These are phyloP conservation scores for Clamator glandarius DNA, from an alignment of 2,797 vertebrate genomes.

Conservation along the genomic window DNA sequence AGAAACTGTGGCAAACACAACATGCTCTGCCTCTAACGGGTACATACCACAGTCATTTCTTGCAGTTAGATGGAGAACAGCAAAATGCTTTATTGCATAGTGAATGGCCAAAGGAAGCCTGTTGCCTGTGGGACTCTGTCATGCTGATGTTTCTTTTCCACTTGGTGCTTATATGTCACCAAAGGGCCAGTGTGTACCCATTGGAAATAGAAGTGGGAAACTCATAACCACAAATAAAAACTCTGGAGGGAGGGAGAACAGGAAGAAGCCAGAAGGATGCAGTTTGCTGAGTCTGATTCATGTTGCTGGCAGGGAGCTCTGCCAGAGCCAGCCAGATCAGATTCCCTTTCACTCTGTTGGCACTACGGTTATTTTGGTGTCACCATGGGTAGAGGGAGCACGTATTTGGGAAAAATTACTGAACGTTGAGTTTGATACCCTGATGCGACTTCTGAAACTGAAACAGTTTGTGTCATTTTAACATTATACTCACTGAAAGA, in stretches of 20 bases:
- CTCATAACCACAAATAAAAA: conserved; percentile 55
- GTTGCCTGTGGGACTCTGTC: neutral
- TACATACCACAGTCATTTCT: conserved; percentile 45
- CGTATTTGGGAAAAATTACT: neutral
- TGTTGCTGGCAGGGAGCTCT: neutral
- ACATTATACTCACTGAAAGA: neutral
- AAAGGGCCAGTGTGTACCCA: rapidly evolving
- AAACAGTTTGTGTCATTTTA: neutral
- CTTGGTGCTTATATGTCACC: neutral
- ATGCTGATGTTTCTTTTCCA: conserved; percentile 23
- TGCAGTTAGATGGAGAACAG: conserved; percentile 44
- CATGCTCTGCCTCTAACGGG: neutral
- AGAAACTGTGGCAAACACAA: conserved; percentile 29
- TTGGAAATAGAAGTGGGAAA: conserved; percentile 39
- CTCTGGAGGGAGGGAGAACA: neutral
- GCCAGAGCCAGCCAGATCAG: conserved; percentile 35
- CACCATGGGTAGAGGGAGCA: neutral
- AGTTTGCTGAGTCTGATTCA: conserved; percentile 25
- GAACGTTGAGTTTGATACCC: neutral
- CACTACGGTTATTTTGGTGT: conserved; percentile 43
- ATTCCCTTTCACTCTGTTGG: conserved; percentile 36
- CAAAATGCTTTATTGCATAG: neutral
- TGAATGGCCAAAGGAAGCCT: conserved; percentile 38
- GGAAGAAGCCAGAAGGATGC: neutral
- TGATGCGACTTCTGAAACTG: neutral